These are phyloP conservation scores for Trichomycterus rosablanca DNA, from an alignment of 2,113 vertebrate genomes.

Conservation along the genomic window DNA sequence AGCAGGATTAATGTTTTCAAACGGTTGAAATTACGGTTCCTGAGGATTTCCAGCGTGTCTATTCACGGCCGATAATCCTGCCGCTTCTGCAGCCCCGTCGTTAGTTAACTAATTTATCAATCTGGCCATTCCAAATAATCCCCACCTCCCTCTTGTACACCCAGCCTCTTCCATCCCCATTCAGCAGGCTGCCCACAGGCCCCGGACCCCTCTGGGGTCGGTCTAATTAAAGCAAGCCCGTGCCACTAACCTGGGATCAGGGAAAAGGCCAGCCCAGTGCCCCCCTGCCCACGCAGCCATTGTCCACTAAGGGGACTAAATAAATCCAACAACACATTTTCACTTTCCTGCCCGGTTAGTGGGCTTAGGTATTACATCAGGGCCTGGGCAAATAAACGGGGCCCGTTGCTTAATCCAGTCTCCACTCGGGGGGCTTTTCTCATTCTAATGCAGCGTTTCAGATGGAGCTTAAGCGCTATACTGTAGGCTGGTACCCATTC, in stretches of 20 bases:
- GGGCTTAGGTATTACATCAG: constrained; percentile 63
- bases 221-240: constrained; percentile 78
- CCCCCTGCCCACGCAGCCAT: constrained; percentile 45
- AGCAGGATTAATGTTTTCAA: neutral
- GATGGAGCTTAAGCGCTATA: constrained; percentile 34
- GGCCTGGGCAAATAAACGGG: constrained; percentile 50
- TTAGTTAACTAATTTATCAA: constrained; percentile 56
- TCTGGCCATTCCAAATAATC: constrained; percentile 68
- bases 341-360: constrained; percentile 57
- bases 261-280: constrained; percentile 54
- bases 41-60: neutral
- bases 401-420: constrained; percentile 61
- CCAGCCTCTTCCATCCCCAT: constrained; percentile 66
- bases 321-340: constrained; percentile 68
- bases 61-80: constrained; percentile 15
- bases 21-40: neutral
- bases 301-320: constrained; percentile 60
- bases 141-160: constrained; percentile 53
- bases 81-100: constrained; percentile 44
- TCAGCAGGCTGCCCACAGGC: constrained; percentile 66
- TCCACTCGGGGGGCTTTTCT: constrained; percentile 54
- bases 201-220: constrained; percentile 66
- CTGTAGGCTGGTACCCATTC: constrained; percentile 26
- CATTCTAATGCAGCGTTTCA: constrained; percentile 45
- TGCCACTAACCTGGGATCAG: constrained; percentile 66